These are phyloP conservation scores for Tinea trinotella DNA, from an alignment of 2,888 invertebrate species.

Conservation along the genomic window DNA sequence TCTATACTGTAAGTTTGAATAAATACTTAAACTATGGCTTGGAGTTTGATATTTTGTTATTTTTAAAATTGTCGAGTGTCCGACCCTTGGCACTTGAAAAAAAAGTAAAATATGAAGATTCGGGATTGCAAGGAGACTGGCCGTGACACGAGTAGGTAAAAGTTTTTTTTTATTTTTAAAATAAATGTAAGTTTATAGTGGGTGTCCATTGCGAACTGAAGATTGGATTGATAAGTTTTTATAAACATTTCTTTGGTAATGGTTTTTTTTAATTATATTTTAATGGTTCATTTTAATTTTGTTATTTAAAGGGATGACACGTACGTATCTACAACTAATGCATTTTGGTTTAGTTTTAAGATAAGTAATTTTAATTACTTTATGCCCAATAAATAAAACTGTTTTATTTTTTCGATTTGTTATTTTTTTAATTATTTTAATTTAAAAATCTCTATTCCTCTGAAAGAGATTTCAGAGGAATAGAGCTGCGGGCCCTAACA, in stretches of 20 bases:
- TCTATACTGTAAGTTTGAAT: slow-evolving; percentile 33
- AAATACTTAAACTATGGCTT: slow-evolving; percentile 28
- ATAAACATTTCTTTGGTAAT: neutral
- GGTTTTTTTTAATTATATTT: neutral
- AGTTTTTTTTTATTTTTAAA: slow-evolving; percentile 3
- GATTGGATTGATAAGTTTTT: slow-evolving; percentile 2
- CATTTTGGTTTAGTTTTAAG: too few relatives aligned
- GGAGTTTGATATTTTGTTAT: neutral
- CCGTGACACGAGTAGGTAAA: slow-evolving; percentile 14
- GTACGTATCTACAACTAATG: too few relatives aligned
- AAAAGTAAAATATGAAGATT: slow-evolving; percentile 36
- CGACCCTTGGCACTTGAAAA: slow-evolving; percentile 61
- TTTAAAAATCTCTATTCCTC: too few relatives aligned
- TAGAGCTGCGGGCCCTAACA: too few relatives aligned
- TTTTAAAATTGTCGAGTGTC: slow-evolving; percentile 37
- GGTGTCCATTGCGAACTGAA: neutral
- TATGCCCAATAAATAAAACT: too few relatives aligned
- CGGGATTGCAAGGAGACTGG: slow-evolving; percentile 45
- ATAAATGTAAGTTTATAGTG: neutral
- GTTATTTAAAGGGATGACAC: too few relatives aligned
- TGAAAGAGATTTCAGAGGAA: too few relatives aligned
- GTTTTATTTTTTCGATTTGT: too few relatives aligned
- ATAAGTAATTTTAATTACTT: too few relatives aligned
- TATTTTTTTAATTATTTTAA: too few relatives aligned
- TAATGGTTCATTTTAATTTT: too few relatives aligned